These are phyloP conservation scores for Argyrosomus japonicus DNA, from an alignment of 2,113 vertebrate species.

Conservation along the genomic window DNA sequence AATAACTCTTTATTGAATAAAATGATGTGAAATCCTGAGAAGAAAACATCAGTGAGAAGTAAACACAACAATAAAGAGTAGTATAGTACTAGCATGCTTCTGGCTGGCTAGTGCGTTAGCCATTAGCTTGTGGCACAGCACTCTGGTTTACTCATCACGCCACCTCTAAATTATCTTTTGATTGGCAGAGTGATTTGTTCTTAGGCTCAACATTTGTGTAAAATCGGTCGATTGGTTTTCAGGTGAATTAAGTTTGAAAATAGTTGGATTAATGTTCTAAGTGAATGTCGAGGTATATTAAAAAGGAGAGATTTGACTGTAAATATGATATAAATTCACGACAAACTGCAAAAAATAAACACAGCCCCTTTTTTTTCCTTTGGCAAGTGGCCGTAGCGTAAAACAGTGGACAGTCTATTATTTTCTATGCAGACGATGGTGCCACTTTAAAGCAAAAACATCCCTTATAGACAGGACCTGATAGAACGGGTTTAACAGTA, in stretches of 20 bases:
- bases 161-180: neutral
- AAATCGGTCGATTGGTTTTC: neutral
- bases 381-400: neutral
- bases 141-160: neutral
- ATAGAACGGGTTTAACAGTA: neutral
- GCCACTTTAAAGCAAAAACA: neutral
- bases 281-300: neutral
- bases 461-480: neutral
- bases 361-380: neutral
- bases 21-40: neutral
- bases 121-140: neutral
- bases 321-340: neutral
- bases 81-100: neutral
- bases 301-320: neutral
- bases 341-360: neutral
- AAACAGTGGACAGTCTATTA: neutral
- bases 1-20: neutral
- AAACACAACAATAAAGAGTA: neutral
- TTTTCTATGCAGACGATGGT: neutral
- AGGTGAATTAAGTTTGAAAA: neutral
- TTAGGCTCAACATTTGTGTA: neutral
- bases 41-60: neutral
- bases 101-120: neutral
- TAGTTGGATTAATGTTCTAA: neutral
- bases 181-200: neutral